A percentile compares a stretch with the other conserved stretches of the same genome.
Evolutionary conservation across 2,797 vertebrate genomes (phyloP).

Genomic region (Anguilla pacifica): DNA sequence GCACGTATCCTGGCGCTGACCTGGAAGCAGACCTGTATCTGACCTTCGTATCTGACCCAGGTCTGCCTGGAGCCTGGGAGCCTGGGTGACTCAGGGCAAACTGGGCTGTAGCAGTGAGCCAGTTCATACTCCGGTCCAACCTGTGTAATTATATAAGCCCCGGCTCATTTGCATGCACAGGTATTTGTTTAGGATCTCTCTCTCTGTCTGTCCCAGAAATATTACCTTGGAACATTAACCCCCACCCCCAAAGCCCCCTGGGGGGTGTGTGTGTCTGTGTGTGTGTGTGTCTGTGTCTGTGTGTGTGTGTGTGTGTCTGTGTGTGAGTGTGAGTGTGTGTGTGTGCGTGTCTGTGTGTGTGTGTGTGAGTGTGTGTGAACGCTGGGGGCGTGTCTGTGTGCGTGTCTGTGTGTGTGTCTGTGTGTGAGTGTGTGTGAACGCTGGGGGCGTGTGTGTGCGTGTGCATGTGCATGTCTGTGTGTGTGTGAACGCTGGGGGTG

Average conservation of each 20-base stretch:
- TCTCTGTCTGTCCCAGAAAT: no score
- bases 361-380: neutral
- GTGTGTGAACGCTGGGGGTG: neutral
- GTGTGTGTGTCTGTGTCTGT: neutral
- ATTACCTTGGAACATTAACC: no score
- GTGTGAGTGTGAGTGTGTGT: neutral
- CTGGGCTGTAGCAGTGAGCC: no score
- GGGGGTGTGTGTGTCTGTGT: constrained; percentile 27
- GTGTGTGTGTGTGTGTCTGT: neutral
- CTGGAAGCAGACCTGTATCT: no score
- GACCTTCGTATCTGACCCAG: no score
- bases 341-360: neutral
- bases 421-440: neutral
- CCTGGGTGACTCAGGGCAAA: no score
- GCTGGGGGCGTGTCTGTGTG: neutral
- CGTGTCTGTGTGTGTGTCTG: neutral
- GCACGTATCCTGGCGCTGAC: no score
- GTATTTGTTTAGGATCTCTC: no score
- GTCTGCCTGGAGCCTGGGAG: no score
- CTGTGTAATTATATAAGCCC: no score
- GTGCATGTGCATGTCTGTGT: neutral
- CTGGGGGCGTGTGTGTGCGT: neutral
- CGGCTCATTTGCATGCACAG: no score
- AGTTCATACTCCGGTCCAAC: no score
- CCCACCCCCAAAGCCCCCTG: neutral